A percentile compares a stretch with the other conserved stretches of the same genome.
Conservation (phyloP, 2,888 invertebrate genomes). For the Mesochorus sp. region DNA sequence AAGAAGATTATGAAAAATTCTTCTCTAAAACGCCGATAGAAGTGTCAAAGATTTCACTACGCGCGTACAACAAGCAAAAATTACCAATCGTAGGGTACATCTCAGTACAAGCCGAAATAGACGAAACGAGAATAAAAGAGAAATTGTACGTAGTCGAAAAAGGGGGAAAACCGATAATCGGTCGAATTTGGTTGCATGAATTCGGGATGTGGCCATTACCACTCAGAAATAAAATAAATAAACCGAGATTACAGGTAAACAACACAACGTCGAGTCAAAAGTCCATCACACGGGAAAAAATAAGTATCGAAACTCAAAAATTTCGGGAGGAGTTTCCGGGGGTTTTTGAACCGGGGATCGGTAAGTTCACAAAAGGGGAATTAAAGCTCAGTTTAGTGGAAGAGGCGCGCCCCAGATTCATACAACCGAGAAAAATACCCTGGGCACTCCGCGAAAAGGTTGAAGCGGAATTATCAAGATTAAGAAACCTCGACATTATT, state of each 20-base stretch:
- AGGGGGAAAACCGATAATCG: conserved; percentile 15
- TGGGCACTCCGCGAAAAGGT: too few relatives aligned
- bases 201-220: conserved; percentile 36
- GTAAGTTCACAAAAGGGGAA: conserved; percentile 25
- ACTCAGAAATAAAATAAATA: not conserved
- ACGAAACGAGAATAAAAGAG: conserved; percentile 1
- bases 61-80: conserved; percentile 34
- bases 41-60: not conserved
- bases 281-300: not conserved
- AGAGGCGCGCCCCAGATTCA: too few relatives aligned
- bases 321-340: too few relatives aligned
- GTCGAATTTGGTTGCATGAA: conserved; percentile 14
- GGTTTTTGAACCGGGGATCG: too few relatives aligned
- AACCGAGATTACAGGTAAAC: not conserved
- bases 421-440: too few relatives aligned
- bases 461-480: too few relatives aligned
- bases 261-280: not conserved
- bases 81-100: conserved; percentile 19
- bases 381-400: conserved; percentile 62
- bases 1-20: conserved; percentile 22
- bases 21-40: conserved; percentile 9
- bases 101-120: not conserved
- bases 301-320: not conserved
- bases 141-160: conserved; percentile 13
- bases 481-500: too few relatives aligned